Base-by-base conservation (phyloP, 2,888 invertebrate genomes). In the Lymantria monacha region DNA sequence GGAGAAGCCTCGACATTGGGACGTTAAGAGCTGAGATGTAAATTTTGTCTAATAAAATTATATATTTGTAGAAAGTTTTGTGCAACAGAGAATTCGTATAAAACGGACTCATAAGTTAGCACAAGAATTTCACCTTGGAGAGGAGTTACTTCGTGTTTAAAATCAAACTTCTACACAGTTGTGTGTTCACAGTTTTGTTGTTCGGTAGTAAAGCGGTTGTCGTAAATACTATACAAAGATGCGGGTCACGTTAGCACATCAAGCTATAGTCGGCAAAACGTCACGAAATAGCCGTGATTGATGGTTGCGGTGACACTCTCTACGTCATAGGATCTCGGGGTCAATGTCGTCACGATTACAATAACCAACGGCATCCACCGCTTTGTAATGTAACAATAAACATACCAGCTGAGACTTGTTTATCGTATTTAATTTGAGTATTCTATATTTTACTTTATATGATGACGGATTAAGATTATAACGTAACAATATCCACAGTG, bases 221-320 rank as follows among this genome's bases (percentile, higher is more conserved):
- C 12, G 40, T 31, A 49, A 49, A 30, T 47, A 50, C 37, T 49
- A 49, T 31, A 38, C 22, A 53, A 59, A 65, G 57, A 63, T 61
- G 55, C 55, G 51, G 61, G 55, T 58, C 58, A 57, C 54, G 53
- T 46, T 59, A 30, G 48, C 30, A 48, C 36, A 67, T 60, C 58
- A 42, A 60, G 56, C 57, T 52, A 61, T 57, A 38, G 56, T 56
- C 58, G 55, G 63, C 53, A 70, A 79, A 80, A 80, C 86, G 84
- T 83, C 85, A 86, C 83, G 77, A 82, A 77, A 78, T 76, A 76
- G 70, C 63, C 58, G 79, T 87, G 87, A 88, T 89, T 87, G 89
- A 89, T 87, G 84, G 77, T 78, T 75, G 83, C 81, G 79, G 83
- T 83, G 89, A 85, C 87, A 84, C 70, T 79, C 74, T 78, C 80